phyloP scores from a whole-genome alignment of 1,140 invertebrate species.

The Maconellicoccus hirsutus region DNA sequence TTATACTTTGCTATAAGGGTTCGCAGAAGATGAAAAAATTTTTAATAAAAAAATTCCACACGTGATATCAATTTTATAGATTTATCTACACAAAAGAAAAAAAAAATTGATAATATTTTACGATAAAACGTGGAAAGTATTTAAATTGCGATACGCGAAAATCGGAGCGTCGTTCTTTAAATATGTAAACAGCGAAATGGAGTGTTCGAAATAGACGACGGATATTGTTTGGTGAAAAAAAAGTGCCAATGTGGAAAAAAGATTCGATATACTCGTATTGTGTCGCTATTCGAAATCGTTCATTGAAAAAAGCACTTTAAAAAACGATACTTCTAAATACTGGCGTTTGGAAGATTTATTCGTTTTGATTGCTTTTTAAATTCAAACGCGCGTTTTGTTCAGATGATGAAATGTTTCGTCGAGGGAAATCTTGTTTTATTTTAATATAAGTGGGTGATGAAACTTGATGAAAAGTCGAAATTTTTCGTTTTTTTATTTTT shows the following conservation, averaged over 20 bases:
- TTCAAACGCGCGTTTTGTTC: background rate
- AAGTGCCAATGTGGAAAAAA: constrained; percentile 8
- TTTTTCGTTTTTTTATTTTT: no score
- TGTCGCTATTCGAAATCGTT: constrained; percentile 4
- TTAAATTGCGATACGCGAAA: background rate
- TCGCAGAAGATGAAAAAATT: no score
- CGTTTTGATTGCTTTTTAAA: background rate
- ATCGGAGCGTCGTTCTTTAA: background rate
- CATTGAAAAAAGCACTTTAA: background rate
- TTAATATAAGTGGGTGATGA: no score
- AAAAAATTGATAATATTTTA: constrained; percentile 4
- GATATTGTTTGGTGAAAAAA: background rate
- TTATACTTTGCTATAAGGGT: no score
- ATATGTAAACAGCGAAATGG: constrained; percentile 8
- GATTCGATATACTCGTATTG: constrained; percentile 2
- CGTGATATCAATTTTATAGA: background rate
- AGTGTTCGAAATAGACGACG: background rate
- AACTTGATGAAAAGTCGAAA: no score
- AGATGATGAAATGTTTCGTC: no score
- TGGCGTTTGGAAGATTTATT: background rate
- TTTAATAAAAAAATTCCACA: background rate
- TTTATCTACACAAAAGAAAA: background rate
- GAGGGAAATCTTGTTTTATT: no score
- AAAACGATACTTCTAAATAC: constrained; percentile 4
- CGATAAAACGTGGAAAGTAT: background rate